These are phyloP conservation scores for Ptyas mucosa DNA, from an alignment of 2,113 vertebrate genomes.

Conservation along the genomic window DNA sequence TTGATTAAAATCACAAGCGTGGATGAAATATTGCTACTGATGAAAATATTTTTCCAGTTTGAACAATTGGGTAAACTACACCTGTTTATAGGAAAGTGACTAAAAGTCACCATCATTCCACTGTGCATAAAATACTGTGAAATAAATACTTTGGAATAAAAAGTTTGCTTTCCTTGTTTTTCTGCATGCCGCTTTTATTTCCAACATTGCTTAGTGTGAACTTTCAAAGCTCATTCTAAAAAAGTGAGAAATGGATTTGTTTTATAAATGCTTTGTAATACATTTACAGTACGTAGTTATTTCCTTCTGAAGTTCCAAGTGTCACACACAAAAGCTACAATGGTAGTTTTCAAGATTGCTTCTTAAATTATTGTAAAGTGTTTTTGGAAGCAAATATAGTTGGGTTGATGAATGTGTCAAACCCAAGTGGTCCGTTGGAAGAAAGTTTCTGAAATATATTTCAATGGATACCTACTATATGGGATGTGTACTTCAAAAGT, in stretches of 20 bases:
- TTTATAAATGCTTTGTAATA: not conserved
- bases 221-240: not conserved
- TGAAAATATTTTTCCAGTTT: constrained; percentile 65
- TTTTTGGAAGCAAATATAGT: not conserved
- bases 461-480: not conserved
- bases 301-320: not conserved
- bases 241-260: not conserved
- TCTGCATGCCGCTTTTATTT: constrained; percentile 16
- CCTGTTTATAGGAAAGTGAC: constrained; percentile 63
- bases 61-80: constrained; percentile 67
- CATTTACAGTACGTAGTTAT: not conserved
- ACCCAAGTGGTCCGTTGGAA: not conserved
- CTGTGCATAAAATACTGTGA: constrained; percentile 63
- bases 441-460: not conserved
- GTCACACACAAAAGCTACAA: not conserved
- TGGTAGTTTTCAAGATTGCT: not conserved
- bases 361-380: not conserved
- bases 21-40: constrained; percentile 50
- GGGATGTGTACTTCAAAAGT: not conserved
- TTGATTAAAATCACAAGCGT: constrained; percentile 34
- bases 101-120: constrained; percentile 61
- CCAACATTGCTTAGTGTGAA: not conserved
- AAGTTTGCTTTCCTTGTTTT: not conserved
- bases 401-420: not conserved
- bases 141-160: constrained; percentile 71